These are phyloP conservation scores for Myrmecophaga tridactyla DNA, from an alignment of 2,113 vertebrate species.

Conservation along the genomic window DNA sequence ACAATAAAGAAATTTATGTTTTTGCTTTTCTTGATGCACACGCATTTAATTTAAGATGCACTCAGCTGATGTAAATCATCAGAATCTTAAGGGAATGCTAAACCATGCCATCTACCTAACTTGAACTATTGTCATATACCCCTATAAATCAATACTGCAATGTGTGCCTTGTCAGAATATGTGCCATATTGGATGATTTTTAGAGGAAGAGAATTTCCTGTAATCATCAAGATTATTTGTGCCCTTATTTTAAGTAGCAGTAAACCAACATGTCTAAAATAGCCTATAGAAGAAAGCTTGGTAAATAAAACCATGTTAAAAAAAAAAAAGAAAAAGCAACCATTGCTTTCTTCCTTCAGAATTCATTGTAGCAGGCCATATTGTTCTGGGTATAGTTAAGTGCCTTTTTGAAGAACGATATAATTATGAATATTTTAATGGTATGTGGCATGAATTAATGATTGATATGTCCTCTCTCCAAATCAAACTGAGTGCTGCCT, in stretches of 20 bases:
- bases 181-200: constrained; percentile 34
- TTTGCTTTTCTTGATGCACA: constrained; percentile 10
- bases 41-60: constrained; percentile 54
- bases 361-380: background rate
- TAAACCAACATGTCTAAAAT: constrained; percentile 46
- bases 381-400: background rate
- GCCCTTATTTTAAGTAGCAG: constrained; percentile 28
- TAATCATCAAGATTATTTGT: constrained; percentile 43
- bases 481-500: constrained; percentile 6
- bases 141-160: constrained; percentile 34
- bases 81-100: constrained; percentile 21
- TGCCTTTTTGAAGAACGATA: background rate
- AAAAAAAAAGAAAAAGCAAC: background rate
- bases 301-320: background rate
- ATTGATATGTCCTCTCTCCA: background rate
- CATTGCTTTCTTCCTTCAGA: constrained; percentile 17
- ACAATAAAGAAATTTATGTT: constrained; percentile 14
- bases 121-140: background rate
- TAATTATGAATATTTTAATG: constrained; percentile 32
- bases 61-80: constrained; percentile 45
- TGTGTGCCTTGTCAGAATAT: constrained; percentile 39
- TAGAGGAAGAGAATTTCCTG: constrained; percentile 38
- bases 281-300: background rate
- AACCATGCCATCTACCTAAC: background rate
- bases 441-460: background rate